Conservation (phyloP, 2,888 invertebrate species). For the Drosophila multiciliata region DNA sequence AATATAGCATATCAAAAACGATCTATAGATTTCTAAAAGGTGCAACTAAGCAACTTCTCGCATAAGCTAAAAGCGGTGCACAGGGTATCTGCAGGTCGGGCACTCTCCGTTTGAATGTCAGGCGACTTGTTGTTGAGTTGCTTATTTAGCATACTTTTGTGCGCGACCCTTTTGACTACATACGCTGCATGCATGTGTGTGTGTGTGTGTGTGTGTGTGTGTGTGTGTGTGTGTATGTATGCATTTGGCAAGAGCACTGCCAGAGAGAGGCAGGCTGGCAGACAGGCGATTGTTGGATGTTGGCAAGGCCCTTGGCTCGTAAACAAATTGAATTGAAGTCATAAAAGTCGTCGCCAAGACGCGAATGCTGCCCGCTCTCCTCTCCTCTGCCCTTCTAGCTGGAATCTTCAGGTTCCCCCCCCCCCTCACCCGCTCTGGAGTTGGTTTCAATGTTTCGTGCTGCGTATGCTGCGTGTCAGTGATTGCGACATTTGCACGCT, state of each 20-base stretch:
- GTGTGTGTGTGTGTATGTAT: not conserved
- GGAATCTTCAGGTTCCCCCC: not conserved
- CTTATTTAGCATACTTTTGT: constrained; percentile 74
- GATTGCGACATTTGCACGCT: constrained; percentile 69
- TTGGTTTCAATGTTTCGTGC: constrained; percentile 26
- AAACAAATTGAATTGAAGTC: constrained; percentile 81
- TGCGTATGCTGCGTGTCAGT: constrained; percentile 75
- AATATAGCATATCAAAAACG: not conserved
- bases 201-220: constrained; percentile 11
- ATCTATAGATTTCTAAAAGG: not conserved
- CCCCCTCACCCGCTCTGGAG: not conserved
- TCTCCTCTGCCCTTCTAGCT: not conserved
- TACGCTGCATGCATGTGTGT: constrained; percentile 23
- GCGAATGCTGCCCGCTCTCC: constrained; percentile 49
- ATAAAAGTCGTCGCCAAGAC: constrained; percentile 76
- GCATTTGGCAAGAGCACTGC: constrained; percentile 23
- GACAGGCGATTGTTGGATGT: constrained; percentile 1
- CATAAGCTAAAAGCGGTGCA: not conserved
- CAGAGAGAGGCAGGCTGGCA: not conserved
- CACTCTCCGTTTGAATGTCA: no score
- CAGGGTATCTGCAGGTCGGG: constrained; percentile 12
- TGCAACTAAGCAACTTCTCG: not conserved
- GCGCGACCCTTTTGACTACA: constrained; percentile 37
- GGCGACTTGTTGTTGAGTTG: constrained; percentile 56
- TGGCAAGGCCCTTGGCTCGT: constrained; percentile 66